Evolutionary conservation across 2,797 vertebrate genomes (phyloP).

Genomic region (Pagetopsis macropterus): DNA sequence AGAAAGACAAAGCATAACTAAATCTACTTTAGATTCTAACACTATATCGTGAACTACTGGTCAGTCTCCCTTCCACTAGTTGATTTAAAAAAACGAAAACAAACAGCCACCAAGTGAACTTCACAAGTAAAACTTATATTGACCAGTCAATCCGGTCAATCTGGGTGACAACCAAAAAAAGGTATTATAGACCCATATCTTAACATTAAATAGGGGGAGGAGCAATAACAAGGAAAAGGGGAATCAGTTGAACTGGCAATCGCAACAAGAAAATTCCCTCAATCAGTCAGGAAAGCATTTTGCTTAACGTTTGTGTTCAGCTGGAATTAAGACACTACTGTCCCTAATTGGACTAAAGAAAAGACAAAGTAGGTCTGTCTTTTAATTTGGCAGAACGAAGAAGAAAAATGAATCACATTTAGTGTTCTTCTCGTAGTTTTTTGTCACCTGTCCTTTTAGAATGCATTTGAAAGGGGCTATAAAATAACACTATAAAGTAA

Average conservation of each 20-base stretch:
- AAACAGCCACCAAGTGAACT: conserved; percentile 6
- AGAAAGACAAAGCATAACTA: neutral
- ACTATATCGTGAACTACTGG: neutral
- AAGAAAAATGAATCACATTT: neutral
- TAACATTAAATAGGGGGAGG: conserved; percentile 21
- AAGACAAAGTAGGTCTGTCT: neutral
- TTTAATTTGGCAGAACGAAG: neutral
- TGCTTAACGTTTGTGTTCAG: neutral
- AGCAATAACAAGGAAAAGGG: conserved; percentile 11
- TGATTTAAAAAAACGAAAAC: conserved; percentile 6
- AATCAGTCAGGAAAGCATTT: neutral
- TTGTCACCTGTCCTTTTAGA: neutral
- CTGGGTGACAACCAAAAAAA: conserved; percentile 5
- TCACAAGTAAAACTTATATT: neutral
- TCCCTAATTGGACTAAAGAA: neutral
- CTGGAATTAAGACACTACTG: neutral
- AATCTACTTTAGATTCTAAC: conserved; percentile 4
- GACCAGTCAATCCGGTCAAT: conserved; percentile 11
- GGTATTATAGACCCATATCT: conserved; percentile 20
- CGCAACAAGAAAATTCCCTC: neutral
- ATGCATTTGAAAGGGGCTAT: neutral
- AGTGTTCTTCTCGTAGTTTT: neutral
- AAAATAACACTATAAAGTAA: neutral
- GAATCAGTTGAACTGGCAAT: conserved; percentile 29
- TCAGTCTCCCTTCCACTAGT: neutral